Evolutionary conservation across 2,888 invertebrate genomes (phyloP).

Genomic region (Neoascia interrupta): DNA sequence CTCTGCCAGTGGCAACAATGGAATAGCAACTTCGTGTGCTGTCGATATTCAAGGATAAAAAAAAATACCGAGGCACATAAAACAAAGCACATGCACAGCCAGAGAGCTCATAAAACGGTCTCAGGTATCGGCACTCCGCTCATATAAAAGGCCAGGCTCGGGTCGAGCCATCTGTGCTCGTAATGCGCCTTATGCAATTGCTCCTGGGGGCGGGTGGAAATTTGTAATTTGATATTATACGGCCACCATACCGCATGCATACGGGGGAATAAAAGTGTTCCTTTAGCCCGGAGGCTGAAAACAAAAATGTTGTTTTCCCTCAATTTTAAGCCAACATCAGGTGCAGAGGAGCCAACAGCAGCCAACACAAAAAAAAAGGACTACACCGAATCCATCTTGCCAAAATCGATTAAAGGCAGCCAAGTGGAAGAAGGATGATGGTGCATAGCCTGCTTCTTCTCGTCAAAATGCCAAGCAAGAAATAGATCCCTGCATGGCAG

Average conservation of each 20-base stretch:
- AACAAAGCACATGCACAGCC: constrained; percentile 28
- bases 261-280: too few species aligned
- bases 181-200: constrained; percentile 53
- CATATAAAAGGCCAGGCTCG: constrained; percentile 44
- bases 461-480: constrained; percentile 31
- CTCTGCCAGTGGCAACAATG: constrained; percentile 17
- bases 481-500: constrained; percentile 6
- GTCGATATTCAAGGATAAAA: constrained; percentile 34
- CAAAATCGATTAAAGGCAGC: constrained; percentile 64
- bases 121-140: constrained; percentile 27
- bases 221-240: constrained; percentile 63
- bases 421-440: constrained; percentile 62
- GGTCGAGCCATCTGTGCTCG: constrained; percentile 64
- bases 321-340: constrained; percentile 42
- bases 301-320: background rate
- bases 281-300: constrained; percentile 23
- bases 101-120: constrained; percentile 28
- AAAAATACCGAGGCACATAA: constrained; percentile 9
- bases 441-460: constrained; percentile 8
- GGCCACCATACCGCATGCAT: constrained; percentile 7
- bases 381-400: constrained; percentile 52
- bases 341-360: constrained; percentile 8
- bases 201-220: constrained; percentile 2
- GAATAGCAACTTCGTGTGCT: constrained; percentile 34
- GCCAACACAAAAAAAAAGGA: background rate